A percentile compares a stretch with the other conserved stretches of the same genome.
These are phyloP conservation scores for Malurus melanocephalus DNA, from an alignment of 2,113 vertebrate genomes.

Conservation along the genomic window DNA sequence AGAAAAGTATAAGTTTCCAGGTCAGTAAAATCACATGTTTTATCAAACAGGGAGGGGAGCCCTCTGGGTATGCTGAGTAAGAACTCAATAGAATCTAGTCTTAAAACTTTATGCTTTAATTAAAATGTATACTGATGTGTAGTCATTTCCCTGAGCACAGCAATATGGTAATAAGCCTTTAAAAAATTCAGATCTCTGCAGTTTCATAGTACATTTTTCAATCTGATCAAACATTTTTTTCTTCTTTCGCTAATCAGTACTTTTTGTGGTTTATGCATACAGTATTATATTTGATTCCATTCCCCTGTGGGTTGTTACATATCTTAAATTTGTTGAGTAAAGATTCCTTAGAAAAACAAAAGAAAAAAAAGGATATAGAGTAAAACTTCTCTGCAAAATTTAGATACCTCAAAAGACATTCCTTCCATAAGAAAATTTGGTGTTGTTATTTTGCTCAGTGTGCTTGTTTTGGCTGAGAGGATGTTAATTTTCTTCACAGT, in stretches of 20 bases:
- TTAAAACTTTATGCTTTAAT: slow-evolving; percentile 63
- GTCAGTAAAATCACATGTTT: background rate
- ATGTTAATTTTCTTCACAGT: background rate
- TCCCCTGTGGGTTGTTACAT: slow-evolving; percentile 28
- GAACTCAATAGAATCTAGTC: slow-evolving; percentile 29
- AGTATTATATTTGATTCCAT: slow-evolving; percentile 54
- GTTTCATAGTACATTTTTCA: slow-evolving; percentile 42
- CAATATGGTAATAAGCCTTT: slow-evolving; percentile 56
- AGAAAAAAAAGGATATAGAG: background rate
- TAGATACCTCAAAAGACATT: background rate
- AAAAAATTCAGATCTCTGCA: slow-evolving; percentile 52
- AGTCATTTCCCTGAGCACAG: slow-evolving; percentile 59
- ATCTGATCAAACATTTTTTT: slow-evolving; percentile 35
- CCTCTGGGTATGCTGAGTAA: slow-evolving; percentile 60
- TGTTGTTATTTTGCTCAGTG: background rate
- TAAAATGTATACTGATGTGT: slow-evolving; percentile 56
- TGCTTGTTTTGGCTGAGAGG: background rate
- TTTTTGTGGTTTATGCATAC: slow-evolving; percentile 49
- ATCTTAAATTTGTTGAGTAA: slow-evolving; percentile 40
- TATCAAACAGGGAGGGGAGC: slow-evolving; percentile 20
- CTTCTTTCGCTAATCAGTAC: slow-evolving; percentile 58
- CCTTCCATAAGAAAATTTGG: background rate
- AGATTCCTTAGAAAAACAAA: slow-evolving; percentile 11
- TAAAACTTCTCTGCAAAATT: background rate
- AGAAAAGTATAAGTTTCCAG: slow-evolving; percentile 12